Evolutionary conservation across 2,797 vertebrate genomes (phyloP), one percentile per base, ranked within the genome.

Genomic region (Cryptoprocta ferox): DNA sequence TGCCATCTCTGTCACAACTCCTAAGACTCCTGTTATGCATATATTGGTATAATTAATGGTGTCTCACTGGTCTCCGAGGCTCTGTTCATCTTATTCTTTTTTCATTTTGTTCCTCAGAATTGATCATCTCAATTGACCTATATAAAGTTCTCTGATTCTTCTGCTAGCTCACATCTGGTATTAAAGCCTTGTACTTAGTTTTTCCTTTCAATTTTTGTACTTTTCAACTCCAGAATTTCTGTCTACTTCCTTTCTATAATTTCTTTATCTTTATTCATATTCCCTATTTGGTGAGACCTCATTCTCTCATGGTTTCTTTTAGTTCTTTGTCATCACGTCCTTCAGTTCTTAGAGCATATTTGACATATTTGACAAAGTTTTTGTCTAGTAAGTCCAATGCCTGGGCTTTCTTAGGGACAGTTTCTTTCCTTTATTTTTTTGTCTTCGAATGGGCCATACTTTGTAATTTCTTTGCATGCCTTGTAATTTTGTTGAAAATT

Each of bases 401-500:
- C 63, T 79, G 32, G 18, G 19, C 13, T 37, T 75, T 16, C 66
- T 92, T 13, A 45, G 76, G 37, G 10, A 63, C 35, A 39, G 26
- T 87, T 81, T 70, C 16, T 93, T 11, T 84, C 32, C 2, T 32
- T 59, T 71, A 6, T 24, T 87, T 81, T 61, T 19, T 56, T 24
- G 13, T 32, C 26, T 37, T 1, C 65, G 59, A 86, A 18, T 45
- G 16, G 53, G 18, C 32, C 85, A 90, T 86, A 37, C 21, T n/a
- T 94, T 90, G 32, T 59, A 59, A 9, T 65, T 63, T 45, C 19
- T 88, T 91, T 91, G 4, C 30, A 88, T 88, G 15, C 45, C 30
- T 95, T 65, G 11, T 88, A 71, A 88, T 70, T 86, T 82, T 89
- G 16, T 66, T 79, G 19, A 79, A 91, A 88, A 93, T 19, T 71